Evolutionary conservation across 2,888 invertebrate species (phyloP).

Genomic region (Callimorpha dominula): DNA sequence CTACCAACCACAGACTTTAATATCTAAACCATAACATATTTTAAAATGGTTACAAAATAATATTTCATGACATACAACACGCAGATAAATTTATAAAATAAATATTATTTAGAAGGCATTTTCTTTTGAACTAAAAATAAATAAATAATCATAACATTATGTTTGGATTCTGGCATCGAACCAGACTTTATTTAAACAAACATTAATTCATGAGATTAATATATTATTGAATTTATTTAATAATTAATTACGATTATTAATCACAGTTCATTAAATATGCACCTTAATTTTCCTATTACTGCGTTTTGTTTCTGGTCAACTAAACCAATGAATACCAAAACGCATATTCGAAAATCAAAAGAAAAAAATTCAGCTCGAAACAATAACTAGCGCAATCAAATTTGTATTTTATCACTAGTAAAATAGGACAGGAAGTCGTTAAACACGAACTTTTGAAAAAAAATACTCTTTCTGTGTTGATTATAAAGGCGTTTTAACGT

Average conservation of each 20-base stretch:
- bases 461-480: slow-evolving; percentile 44
- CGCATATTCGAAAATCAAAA: slow-evolving; percentile 22
- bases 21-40: background rate
- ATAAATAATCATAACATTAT: slow-evolving; percentile 34
- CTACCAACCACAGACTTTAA: background rate
- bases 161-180: slow-evolving; percentile 32
- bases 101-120: slow-evolving; percentile 21
- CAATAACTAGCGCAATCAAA: slow-evolving; percentile 67
- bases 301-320: slow-evolving; percentile 18
- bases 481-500: slow-evolving; percentile 17
- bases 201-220: background rate
- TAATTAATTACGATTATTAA: background rate
- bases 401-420: slow-evolving; percentile 76
- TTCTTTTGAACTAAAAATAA: slow-evolving; percentile 36
- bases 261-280: background rate
- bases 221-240: background rate
- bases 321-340: slow-evolving; percentile 18
- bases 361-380: slow-evolving; percentile 47
- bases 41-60: slow-evolving; percentile 12
- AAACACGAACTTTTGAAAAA: slow-evolving; percentile 71
- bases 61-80: slow-evolving; percentile 18
- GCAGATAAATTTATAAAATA: slow-evolving; percentile 27
- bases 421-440: slow-evolving; percentile 82
- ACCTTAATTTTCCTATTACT: background rate
- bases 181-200: slow-evolving; percentile 21